phyloP scores from a whole-genome alignment of 2,797 vertebrate genomes.

The Odontamblyopus rebecca region DNA sequence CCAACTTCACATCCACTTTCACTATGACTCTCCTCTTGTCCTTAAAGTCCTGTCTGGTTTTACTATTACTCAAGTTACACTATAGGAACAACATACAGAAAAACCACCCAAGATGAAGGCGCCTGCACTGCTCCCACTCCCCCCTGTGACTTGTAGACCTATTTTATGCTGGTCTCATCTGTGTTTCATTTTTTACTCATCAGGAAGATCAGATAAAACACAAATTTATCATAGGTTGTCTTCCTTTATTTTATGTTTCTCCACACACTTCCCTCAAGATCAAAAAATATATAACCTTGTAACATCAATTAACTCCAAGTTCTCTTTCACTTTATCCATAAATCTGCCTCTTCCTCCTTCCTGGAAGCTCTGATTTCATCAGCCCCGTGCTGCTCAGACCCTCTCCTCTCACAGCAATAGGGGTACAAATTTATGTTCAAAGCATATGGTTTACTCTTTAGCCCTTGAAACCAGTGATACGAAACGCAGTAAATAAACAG shows the following conservation, averaged over 20 bases:
- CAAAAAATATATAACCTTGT: background rate
- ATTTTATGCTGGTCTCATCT: background rate
- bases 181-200: background rate
- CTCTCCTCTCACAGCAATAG: background rate
- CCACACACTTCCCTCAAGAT: background rate
- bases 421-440: background rate
- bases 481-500: background rate
- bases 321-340: background rate
- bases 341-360: background rate
- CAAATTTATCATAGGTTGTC: background rate
- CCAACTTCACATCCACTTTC: background rate
- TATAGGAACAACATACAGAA: background rate
- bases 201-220: background rate
- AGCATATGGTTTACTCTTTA: background rate
- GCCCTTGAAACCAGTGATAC: background rate
- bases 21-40: background rate
- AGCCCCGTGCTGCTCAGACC: background rate
- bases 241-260: background rate
- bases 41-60: background rate
- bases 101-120: conserved; percentile 10
- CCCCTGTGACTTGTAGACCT: background rate
- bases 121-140: background rate
- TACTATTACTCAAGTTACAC: conserved; percentile 8
- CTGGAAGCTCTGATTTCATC: background rate
- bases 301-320: background rate